Evolutionary conservation across 2,113 vertebrate genomes (phyloP), one percentile per base, ranked within the genome.

Genomic region (Canis aureus): DNA sequence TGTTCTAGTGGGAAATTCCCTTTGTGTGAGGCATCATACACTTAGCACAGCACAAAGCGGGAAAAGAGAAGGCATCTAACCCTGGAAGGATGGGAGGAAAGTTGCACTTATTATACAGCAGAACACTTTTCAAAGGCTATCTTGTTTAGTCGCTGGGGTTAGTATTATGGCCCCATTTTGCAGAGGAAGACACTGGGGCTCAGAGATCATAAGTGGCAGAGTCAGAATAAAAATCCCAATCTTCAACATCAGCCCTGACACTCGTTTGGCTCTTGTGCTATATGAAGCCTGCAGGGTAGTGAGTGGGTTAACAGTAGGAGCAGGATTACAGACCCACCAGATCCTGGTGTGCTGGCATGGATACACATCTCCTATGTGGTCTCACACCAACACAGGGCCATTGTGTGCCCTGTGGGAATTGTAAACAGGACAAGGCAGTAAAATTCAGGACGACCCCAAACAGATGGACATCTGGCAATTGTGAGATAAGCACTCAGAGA

Each of bases 381-480:
- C 97, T 89, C 71, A 57, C 59, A 80, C 25, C 29, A 62, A 88
- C 43, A 80, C 53, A 43, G 84, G 66, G 53, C 53, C 81, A 96
- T 29, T 49, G n/a, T 84, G 55, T 91, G 29, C 15, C 64, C 83
- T 5, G 0, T 49, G 51, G 55, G 11, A 25, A 82, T 4, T 81
- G 88, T 95, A 96, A 98, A 97, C 96, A 98, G 96, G 92, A 95
- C 81, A 93, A 94, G 66, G 94, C 90, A 91, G 74, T 96, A 96
- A 97, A 97, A 94, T 12, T 51, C 76, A 57, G 84, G 81, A 94
- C 92, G 90, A 85, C 85, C 25, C 57, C 43, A 59, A 95, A 79
- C 12, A 49, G 76, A 96, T 19, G 69, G 57, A 62, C 62, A 84
- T 92, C 95, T 96, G 96, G 97, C 55, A 89, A 55, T 76, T 38